Conservation (phyloP, 1,140 invertebrate genomes). For the Megalopta genalis region DNA sequence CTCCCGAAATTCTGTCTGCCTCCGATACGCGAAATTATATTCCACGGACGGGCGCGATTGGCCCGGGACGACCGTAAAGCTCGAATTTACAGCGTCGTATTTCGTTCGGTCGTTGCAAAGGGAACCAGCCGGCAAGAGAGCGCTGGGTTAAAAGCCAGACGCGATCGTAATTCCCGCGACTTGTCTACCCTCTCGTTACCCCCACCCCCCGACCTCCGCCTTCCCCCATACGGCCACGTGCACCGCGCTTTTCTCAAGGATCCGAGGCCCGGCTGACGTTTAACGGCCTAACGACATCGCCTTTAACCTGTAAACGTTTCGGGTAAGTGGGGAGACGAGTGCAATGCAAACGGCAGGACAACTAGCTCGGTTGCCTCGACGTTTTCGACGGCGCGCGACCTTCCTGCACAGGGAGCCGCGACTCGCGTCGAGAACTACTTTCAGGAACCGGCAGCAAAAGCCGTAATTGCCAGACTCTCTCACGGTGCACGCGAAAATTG, state of each 20-base stretch:
- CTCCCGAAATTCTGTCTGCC: not conserved
- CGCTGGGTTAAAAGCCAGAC: constrained; percentile 27
- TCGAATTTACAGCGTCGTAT: constrained; percentile 40
- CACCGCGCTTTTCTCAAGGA: too few species aligned
- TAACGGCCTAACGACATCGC: constrained; percentile 52
- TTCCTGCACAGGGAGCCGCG: not conserved
- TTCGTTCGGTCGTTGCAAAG: constrained; percentile 16
- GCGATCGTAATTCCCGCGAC: constrained; percentile 27
- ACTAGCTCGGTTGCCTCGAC: not conserved
- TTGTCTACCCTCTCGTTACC: too few species aligned
- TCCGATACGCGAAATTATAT: constrained; percentile 14
- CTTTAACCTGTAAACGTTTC: constrained; percentile 49
- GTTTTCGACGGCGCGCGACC: not conserved
- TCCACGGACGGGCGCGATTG: not conserved
- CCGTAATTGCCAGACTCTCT: constrained; percentile 11
- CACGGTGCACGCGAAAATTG: constrained; percentile 4
- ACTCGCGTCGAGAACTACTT: constrained; percentile 2
- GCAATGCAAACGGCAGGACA: constrained; percentile 46
- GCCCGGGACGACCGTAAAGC: constrained; percentile 3
- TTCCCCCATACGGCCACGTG: too few species aligned
- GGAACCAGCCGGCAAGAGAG: not conserved
- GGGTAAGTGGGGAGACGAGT: constrained; percentile 24
- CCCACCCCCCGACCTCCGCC: too few species aligned
- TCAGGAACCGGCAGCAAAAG: not conserved
- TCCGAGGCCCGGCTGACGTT: constrained; percentile 23